Base-by-base conservation (phyloP, 2,797 vertebrate species). In the Sebastolobus alascanus region DNA sequence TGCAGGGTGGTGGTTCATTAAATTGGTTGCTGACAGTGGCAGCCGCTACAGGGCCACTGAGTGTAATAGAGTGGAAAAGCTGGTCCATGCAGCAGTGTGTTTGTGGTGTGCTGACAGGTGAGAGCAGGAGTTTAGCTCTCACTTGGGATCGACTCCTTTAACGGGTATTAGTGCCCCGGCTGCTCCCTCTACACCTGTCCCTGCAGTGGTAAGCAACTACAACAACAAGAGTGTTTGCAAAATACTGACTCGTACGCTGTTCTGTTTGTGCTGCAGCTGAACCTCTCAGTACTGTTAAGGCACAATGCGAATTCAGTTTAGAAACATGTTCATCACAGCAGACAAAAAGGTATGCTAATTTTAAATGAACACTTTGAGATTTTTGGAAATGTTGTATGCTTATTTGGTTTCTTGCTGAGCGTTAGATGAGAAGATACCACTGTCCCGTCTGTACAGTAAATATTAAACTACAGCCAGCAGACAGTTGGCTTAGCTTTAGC, bases 41-140 rank as follows among this genome's bases (percentile, higher is more conserved):
- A 59, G 81, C 72, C 52, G 50, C 77, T 65, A 16, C 52, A 73
- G 77, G 35, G 59, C 67, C 72, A 69, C 68, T 61, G 84, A 73
- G 73, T 75, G 77, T 79, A 90, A 91, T 85, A 81, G 83, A 89
- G 83, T 87, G 90, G 86, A 92, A 89, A 89, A 80, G 59, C 83
- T 84, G 85, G 78, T 90, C 77, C 29, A 38, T 70, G 84, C 64
- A 46, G 69, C 43, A 0, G 2, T 67, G 70, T 68, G 73, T 84
- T 86, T 85, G 68, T 46, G 82, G 38, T 71, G 33, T 72, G 81
- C 69, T 85, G 84, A 77, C 89, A 90, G 83, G 79, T 89, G 86
- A 90, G 54, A 80, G 83, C 64, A 73, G 68, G 75, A 84, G 88
- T 82, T 84, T 75, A 81, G 64, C 77, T 66, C 60, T 81, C 75